Percentiles rank a stretch among this genome's conserved stretches.
Conservation (phyloP, 2,888 invertebrate genomes). For the Ligdia adustata region DNA sequence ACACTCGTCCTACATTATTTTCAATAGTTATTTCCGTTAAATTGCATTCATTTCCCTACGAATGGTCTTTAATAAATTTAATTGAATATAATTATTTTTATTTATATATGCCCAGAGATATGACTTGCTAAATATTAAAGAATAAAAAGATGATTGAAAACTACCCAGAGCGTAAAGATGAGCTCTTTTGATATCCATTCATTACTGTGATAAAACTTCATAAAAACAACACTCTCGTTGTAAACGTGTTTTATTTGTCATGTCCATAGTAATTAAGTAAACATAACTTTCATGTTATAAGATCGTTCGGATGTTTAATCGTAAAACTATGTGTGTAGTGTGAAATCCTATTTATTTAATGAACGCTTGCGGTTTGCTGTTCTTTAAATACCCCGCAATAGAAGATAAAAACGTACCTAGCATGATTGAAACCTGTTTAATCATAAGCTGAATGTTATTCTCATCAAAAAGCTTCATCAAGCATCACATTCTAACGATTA, state of each 20-base stretch:
- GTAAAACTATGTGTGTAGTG: background rate
- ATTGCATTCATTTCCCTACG: too few species aligned
- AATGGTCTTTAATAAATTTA: background rate
- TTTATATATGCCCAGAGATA: background rate
- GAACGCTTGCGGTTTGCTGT: too few species aligned
- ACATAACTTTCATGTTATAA: slow-evolving; percentile 9
- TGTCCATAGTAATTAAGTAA: slow-evolving; percentile 9
- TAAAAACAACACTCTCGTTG: slow-evolving; percentile 1
- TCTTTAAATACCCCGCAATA: slow-evolving; percentile 1
- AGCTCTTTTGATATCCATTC: background rate
- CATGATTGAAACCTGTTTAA: too few species aligned
- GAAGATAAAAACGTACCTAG: background rate
- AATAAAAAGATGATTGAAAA: slow-evolving; percentile 3
- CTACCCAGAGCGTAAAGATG: slow-evolving; percentile 1
- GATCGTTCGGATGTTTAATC: background rate
- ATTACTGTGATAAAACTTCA: slow-evolving; percentile 10
- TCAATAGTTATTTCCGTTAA: too few species aligned
- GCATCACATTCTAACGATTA: too few species aligned
- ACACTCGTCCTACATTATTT: too few species aligned
- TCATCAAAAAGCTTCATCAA: too few species aligned
- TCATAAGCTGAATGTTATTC: too few species aligned
- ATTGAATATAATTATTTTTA: background rate
- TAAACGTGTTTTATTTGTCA: slow-evolving; percentile 6
- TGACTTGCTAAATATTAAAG: background rate
- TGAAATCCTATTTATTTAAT: too few species aligned